Percentiles rank a stretch among this genome's conserved stretches.
phyloP scores from a whole-genome alignment of 2,797 vertebrate species.

The Platalea minor region DNA sequence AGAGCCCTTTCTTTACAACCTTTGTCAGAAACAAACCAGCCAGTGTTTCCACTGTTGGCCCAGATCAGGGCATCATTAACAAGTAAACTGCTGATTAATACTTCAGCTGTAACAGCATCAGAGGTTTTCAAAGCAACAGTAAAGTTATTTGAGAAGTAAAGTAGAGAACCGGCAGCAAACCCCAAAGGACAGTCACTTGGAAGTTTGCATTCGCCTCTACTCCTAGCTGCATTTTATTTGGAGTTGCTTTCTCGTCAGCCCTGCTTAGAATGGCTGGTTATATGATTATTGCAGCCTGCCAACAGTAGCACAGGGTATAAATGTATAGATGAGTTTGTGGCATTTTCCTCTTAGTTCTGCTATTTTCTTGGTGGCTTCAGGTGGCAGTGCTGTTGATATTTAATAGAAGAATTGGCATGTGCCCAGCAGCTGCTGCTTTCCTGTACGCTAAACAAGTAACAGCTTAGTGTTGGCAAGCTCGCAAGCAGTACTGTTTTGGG shows the following conservation, averaged over 20 bases:
- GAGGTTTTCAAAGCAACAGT: neutral
- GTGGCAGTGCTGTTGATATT: neutral
- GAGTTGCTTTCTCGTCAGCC: neutral
- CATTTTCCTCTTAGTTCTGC: neutral
- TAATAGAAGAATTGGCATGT: neutral
- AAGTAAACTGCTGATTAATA: neutral
- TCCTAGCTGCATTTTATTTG: neutral
- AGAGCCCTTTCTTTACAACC: neutral
- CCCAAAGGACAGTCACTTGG: neutral
- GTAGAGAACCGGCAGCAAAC: neutral
- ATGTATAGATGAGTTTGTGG: neutral
- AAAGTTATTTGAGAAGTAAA: constrained; percentile 1
- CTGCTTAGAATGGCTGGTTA: neutral
- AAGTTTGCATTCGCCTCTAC: neutral
- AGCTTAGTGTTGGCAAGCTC: neutral
- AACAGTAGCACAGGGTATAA: neutral
- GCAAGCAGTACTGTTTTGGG: neutral
- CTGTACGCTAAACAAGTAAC: neutral
- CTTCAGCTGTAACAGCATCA: neutral
- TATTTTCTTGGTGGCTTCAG: neutral
- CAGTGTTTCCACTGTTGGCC: neutral
- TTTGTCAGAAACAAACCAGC: neutral
- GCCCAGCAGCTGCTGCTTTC: neutral
- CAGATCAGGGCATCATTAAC: neutral
- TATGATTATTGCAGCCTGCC: neutral